phyloP scores from a whole-genome alignment of 2,888 invertebrate species.

The Xylota sylvarum region DNA sequence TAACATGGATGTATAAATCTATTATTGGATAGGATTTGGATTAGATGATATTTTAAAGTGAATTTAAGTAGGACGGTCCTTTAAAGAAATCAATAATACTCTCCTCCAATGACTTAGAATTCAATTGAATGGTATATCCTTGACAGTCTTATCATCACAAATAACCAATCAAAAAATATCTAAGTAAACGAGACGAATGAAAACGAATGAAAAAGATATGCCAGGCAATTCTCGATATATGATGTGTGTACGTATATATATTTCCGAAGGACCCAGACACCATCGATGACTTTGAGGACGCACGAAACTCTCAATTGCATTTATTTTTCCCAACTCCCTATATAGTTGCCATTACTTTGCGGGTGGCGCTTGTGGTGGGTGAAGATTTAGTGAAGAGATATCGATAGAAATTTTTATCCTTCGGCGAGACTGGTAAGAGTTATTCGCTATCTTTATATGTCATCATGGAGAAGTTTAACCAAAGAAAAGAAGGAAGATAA shows the following conservation, averaged over 20 bases:
- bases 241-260: not conserved
- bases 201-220: constrained; percentile 8
- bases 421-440: constrained; percentile 35
- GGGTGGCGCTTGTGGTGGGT: not conserved
- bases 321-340: constrained; percentile 1
- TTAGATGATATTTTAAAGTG: constrained; percentile 65
- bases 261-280: constrained; percentile 4
- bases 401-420: constrained; percentile 41
- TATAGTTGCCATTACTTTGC: constrained; percentile 16
- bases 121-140: constrained; percentile 20
- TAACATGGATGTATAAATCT: constrained; percentile 69
- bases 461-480: constrained; percentile 44
- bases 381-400: constrained; percentile 29
- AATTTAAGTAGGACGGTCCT: constrained; percentile 24
- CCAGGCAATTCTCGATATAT: constrained; percentile 1
- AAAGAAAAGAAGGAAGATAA: constrained; percentile 35
- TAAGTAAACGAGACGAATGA: not conserved
- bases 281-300: constrained; percentile 21
- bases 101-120: constrained; percentile 9
- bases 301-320: constrained; percentile 31
- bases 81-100: constrained; percentile 38
- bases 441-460: constrained; percentile 36
- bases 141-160: constrained; percentile 5
- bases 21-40: constrained; percentile 53
- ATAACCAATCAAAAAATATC: constrained; percentile 39